Evolutionary conservation across 1,140 invertebrate species (phyloP), one percentile per base, ranked within the genome.

Genomic region (Diorhabda carinulata): DNA sequence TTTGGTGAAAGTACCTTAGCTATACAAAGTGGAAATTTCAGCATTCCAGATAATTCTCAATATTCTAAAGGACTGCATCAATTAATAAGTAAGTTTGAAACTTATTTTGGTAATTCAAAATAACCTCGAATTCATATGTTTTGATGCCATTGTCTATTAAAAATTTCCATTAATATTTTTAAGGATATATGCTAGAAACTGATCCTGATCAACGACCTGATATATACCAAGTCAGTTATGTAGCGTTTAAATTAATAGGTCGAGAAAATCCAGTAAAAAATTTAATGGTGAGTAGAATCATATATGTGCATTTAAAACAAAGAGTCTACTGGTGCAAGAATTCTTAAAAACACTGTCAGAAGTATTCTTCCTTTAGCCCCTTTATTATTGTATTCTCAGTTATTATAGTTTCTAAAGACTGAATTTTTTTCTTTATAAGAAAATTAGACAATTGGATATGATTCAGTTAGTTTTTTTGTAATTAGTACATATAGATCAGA

Each of bases 1-100:
- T 98, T 98, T 85, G 95, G 93, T 9, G 96, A 98, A 82, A 96
- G 93, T 79, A 90, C 92, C 9, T 82, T 98, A 71, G 96, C 96
- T 59, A 98, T 98, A 78, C 95, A 97, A 82, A 94, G 90, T 81
- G 94, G 92, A 59, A 91, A 92, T 76, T 95, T 96, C 80, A 88
- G 87, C 66, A 91, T 97, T 83, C 95, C 95, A 61, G 92, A 95
- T 82, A 88, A 85, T 82, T 91, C 91, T 43, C 89, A 86, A 82
- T 95, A 89, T 83, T 90, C 88, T n/a, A 83, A 81, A 73, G 83
- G 83, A 56, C 79, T 87, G 78, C 85, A 86, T 79, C 82, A 85
- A 75, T 76, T 87, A 68, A 87, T 87, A 61, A 78, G 83, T 83
- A 79, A 80, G 79, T 80, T 69, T 72, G 66, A 68, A 70, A 61